Base-by-base conservation (phyloP, 2,113 vertebrate species). In the Propithecus coquereli region DNA sequence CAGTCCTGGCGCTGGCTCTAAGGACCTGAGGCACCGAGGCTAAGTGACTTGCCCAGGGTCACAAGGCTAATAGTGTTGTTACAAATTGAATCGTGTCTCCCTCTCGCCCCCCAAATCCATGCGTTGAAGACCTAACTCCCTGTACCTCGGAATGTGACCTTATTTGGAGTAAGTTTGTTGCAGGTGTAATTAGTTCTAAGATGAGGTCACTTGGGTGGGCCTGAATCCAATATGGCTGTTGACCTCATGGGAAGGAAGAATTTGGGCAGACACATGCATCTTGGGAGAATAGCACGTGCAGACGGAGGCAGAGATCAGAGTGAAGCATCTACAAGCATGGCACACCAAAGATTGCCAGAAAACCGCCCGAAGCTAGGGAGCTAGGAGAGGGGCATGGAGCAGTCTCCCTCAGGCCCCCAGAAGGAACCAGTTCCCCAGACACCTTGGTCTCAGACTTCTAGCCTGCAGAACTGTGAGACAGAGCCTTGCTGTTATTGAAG, bases 1-100 rank as follows among this genome's bases (percentile, higher is more conserved):
- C 0, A 22, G 40, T 32, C 27, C 37, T 59, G 54, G 25, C 1
- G 30, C 1, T 8, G n/a, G 34, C 6, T 9, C 20, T 10, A 16
- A 83, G 65, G 10, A 82, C 0, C 4, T 5, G 16, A 73, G 18
- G 47, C 12, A 25, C 3, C 18, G 43, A 37, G 86, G 54, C 13
- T 61, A 20, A 34, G 25, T 66, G 54, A 23, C 77, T 25, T 70
- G 30, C 32, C 50, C n/a, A 34, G 47, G 68, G 45, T 61, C 73
- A 32, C 11, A 3, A 4, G 76, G 37, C 37, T 57, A 47, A 10
- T 80, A 83, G 52, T n/a, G 40, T 13, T n/a, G 6, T 13, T 40
- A 34, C 27, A 47, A 54, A 32, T 45, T 63, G 73, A 87, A 54
- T 32, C 34, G 5, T 83, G 47, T 17, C 32, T 23, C 59, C 18